phyloP scores from a whole-genome alignment of 2,113 vertebrate genomes.

The Heterotis niloticus region DNA sequence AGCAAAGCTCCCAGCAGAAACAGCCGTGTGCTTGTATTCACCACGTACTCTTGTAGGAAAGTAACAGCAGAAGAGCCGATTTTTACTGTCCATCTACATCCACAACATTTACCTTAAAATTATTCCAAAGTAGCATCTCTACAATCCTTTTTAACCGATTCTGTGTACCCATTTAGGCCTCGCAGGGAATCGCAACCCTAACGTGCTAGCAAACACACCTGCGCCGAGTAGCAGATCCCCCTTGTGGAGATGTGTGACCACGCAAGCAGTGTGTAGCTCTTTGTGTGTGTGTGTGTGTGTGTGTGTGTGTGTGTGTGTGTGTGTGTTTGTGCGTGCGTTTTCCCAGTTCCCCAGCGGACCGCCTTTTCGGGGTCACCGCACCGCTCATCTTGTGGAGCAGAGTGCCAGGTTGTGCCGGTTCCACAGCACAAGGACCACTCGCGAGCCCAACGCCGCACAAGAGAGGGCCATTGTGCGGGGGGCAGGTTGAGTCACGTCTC shows the following conservation, averaged over 20 bases:
- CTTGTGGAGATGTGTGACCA: not conserved
- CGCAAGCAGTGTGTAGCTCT: not conserved
- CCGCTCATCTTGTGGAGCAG: not conserved
- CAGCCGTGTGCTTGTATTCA: not conserved
- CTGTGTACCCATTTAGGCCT: too few species aligned
- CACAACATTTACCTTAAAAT: not conserved
- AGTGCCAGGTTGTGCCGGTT: not conserved
- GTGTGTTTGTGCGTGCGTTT: too few species aligned
- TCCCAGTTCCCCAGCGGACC: too few species aligned
- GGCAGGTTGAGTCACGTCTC: constrained; percentile 9
- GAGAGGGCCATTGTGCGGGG: not conserved
- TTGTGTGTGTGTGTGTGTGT: not conserved
- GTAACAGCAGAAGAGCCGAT: too few species aligned
- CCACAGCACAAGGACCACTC: not conserved
- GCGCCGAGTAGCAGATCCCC: too few species aligned
- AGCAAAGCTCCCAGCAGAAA: too few species aligned
- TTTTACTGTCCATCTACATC: not conserved
- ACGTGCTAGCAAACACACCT: too few species aligned
- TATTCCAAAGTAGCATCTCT: not conserved
- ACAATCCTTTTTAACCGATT: not conserved
- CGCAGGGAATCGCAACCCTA: too few species aligned
- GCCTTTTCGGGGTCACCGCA: not conserved
- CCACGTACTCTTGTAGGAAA: not conserved
- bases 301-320: not conserved
- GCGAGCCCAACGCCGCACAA: not conserved